These are phyloP conservation scores for Nyctibius grandis DNA, from an alignment of 2,797 vertebrate genomes.

Conservation along the genomic window DNA sequence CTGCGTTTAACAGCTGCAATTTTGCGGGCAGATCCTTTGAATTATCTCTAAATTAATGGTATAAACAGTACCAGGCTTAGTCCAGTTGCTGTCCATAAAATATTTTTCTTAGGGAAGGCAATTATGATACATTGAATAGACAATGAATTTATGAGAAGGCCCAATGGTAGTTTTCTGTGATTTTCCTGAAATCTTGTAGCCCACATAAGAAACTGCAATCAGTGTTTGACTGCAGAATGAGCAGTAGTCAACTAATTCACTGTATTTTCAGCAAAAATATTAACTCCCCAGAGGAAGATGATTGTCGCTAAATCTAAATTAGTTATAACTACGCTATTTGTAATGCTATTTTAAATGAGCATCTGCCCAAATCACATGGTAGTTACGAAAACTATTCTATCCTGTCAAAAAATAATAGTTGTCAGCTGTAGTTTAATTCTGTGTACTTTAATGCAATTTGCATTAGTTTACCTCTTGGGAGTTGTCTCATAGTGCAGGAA, in stretches of 20 bases:
- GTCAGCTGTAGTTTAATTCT: slow-evolving; percentile 11
- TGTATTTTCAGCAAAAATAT: slow-evolving; percentile 1
- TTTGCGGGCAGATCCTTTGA: not conserved
- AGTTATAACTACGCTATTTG: not conserved
- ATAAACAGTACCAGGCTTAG: not conserved
- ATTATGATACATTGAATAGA: not conserved
- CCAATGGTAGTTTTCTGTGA: not conserved
- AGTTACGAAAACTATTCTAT: not conserved
- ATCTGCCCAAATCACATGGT: not conserved
- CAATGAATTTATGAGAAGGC: not conserved
- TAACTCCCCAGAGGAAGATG: not conserved
- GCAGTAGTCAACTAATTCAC: not conserved
- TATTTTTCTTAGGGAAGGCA: not conserved
- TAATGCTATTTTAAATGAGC: not conserved
- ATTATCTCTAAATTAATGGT: not conserved
- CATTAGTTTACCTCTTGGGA: not conserved
- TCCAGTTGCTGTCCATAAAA: not conserved
- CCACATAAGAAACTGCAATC: not conserved
- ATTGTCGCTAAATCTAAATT: not conserved
- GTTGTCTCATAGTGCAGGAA: not conserved
- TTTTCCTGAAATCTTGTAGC: not conserved
- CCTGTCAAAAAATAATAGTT: not conserved
- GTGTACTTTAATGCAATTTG: not conserved
- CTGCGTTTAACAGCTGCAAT: not conserved
- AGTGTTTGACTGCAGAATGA: not conserved